Evolutionary conservation across 2,797 vertebrate genomes (phyloP).

Genomic region (Thalassophryne amazonica): DNA sequence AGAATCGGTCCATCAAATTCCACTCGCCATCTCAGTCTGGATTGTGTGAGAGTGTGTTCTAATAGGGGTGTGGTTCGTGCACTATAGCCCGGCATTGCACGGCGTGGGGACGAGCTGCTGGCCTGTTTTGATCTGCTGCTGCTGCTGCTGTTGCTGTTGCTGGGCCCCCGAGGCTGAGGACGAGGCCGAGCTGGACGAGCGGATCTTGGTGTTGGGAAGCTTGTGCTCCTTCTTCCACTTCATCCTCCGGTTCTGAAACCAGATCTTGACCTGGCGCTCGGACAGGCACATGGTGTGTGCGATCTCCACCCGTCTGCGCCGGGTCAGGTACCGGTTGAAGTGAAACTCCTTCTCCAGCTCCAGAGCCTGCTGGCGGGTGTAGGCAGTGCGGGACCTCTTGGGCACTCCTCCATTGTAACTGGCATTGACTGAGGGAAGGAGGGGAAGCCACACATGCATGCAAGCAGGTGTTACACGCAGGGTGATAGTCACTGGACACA

Average conservation of each 20-base stretch:
- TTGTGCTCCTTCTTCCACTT: constrained; percentile 99
- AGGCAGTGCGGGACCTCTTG: constrained; percentile 98
- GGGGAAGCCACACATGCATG: constrained; percentile 69
- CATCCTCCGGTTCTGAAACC: constrained; percentile 99
- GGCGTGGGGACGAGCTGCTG: constrained; percentile 87
- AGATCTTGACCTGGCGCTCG: constrained; percentile 98
- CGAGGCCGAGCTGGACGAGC: constrained; percentile 85
- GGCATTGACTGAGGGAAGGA: constrained; percentile 84
- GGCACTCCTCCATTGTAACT: constrained; percentile 95
- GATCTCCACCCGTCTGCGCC: constrained; percentile 95
- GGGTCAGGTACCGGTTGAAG: constrained; percentile 98
- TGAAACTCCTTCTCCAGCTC: constrained; percentile 99
- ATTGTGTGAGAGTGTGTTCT: constrained; percentile 32
- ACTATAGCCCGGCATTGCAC: constrained; percentile 81
- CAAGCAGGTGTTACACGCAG: constrained; percentile 77
- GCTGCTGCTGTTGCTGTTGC: constrained; percentile 80
- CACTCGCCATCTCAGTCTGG: constrained; percentile 78
- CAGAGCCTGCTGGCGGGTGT: constrained; percentile 97
- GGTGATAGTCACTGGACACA: constrained; percentile 39
- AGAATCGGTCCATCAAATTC: constrained; percentile 76
- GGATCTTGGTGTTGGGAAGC: constrained; percentile 98
- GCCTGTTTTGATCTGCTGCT: constrained; percentile 89
- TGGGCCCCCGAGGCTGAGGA: constrained; percentile 77
- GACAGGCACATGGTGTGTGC: constrained; percentile 97
- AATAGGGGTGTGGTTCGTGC: constrained; percentile 40